Evolutionary conservation across 2,113 vertebrate species (phyloP).

Genomic region (Aptenodytes patagonicus): DNA sequence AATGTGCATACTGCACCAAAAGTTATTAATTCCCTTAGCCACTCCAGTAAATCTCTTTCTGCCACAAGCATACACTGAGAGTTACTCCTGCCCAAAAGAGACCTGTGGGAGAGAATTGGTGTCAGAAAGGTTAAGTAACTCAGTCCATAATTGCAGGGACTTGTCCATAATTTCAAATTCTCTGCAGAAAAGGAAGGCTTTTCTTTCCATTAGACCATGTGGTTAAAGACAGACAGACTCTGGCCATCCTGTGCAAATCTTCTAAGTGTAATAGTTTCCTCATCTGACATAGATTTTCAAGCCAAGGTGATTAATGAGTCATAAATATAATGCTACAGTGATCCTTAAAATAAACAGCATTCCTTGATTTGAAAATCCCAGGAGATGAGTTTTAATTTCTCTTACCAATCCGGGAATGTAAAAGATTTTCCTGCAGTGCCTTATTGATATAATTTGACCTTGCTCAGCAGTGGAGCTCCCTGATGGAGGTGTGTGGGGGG

Average conservation of each 20-base stretch:
- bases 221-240: background rate
- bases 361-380: constrained; percentile 28
- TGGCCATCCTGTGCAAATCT: background rate
- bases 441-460: constrained; percentile 61
- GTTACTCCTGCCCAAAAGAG: background rate
- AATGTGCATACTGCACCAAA: background rate
- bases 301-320: constrained; percentile 40
- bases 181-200: background rate
- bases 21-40: background rate
- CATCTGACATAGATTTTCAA: background rate
- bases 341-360: constrained; percentile 51
- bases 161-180: constrained; percentile 23
- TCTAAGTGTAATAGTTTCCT: background rate
- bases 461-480: constrained; percentile 31
- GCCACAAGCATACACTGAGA: background rate
- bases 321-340: constrained; percentile 36
- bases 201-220: background rate
- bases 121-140: constrained; percentile 54
- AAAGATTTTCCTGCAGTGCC: constrained; percentile 39
- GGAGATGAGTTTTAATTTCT: constrained; percentile 30
- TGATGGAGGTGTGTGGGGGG: background rate
- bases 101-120: background rate
- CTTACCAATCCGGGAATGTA: background rate
- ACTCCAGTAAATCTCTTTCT: background rate
- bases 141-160: constrained; percentile 32